These are phyloP conservation scores for Syncerus caffer DNA, from an alignment of 2,797 vertebrate species.

Conservation along the genomic window DNA sequence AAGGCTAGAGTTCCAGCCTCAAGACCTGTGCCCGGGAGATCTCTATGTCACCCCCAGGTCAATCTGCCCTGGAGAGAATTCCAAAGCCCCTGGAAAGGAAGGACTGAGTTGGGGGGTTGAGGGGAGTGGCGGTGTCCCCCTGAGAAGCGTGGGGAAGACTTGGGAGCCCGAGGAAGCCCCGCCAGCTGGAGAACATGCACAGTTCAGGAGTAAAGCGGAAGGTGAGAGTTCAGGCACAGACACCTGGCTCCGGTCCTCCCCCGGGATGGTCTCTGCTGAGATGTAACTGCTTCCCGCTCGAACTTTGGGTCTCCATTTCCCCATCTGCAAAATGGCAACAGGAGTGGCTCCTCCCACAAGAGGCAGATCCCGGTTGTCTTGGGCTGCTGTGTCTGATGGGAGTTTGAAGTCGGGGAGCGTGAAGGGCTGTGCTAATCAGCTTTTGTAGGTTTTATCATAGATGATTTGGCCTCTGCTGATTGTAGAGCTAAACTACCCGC, in stretches of 20 bases:
- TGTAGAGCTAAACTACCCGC: background rate
- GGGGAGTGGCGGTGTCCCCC: background rate
- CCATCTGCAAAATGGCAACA: background rate
- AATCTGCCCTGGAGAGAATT: background rate
- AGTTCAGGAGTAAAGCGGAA: background rate
- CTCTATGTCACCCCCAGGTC: background rate
- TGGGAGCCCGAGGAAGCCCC: background rate
- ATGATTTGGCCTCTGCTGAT: no score
- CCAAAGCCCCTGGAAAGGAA: background rate
- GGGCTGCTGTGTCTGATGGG: background rate
- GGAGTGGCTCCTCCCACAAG: background rate
- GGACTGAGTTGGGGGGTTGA: background rate
- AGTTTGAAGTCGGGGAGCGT: background rate
- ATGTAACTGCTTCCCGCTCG: background rate
- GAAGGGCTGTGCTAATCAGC: background rate
- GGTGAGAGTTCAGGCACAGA: background rate
- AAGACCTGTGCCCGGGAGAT: background rate
- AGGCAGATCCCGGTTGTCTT: background rate
- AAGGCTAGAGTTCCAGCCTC: background rate
- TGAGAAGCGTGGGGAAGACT: background rate
- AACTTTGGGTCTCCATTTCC: background rate
- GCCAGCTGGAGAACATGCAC: background rate
- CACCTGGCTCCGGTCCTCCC: background rate
- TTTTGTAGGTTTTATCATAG: background rate
- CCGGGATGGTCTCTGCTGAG: background rate